Evolutionary conservation across 2,888 invertebrate species (phyloP), one percentile per base, ranked within the genome.

Genomic region (Plebejus argus): DNA sequence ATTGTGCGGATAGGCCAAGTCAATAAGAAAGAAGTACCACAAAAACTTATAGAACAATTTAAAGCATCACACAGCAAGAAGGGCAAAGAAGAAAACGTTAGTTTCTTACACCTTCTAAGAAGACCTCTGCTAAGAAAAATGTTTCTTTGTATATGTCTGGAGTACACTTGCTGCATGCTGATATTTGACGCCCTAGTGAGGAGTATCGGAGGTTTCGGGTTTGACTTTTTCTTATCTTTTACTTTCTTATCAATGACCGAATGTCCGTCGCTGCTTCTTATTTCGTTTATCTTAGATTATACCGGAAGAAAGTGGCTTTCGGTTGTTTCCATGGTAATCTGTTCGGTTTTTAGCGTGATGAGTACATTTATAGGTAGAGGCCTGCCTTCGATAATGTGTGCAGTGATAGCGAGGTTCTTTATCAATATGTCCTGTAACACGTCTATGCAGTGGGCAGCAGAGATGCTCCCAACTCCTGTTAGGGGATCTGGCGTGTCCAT

Each of bases 181-280:
- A 83, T 89, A 23, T 90, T 88, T 77, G 91, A 92, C 74, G 83
- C 86, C 0, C 83, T 91, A n/a, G 83, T 90, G 2, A 87, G 92
- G 79, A 88, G 86, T 18, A 83, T 90, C 33, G 88, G 89, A 1
- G 84, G 86, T 15, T 80, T 91, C 58, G 78, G 88, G 33, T 91
- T 88, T 76, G 86, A 92, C 79, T 90, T 90, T 78, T 92, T 91
- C 79, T 58, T 91, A 20, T 91, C 91, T 0, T 91, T 92, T 79
- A 86, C 90, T 10, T 80, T 91, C 4, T 83, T 90, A 18, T 91
- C 91, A 1, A 81, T 90, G 5, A 91, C 91, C 1, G 91, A 91
- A 80, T 86, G 89, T 12, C 91, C 92, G 1, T 89, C 92, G 0
- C 77, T 90, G 10, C 56, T 88, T 4, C 71, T 91, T 70, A 78